Evolutionary conservation across 35 echinoderm and acorn worm genomes (phyloP).

Genomic region (Eucidaris tribuloides): DNA sequence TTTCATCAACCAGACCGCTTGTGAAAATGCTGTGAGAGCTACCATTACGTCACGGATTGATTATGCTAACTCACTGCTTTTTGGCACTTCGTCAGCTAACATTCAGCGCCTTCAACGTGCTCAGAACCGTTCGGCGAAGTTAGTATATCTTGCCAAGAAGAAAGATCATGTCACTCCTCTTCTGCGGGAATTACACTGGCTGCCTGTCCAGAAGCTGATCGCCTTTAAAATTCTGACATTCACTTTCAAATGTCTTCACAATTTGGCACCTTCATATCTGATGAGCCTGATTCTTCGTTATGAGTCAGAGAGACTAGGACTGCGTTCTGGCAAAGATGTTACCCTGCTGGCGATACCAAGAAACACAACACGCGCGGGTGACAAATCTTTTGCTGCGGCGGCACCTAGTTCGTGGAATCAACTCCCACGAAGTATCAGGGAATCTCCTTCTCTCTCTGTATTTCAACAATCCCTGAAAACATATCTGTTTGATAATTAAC

Average conservation of each 20-base stretch:
- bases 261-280: background rate
- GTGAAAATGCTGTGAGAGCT: background rate
- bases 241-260: slow-evolving; percentile 2
- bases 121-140: slow-evolving; percentile 28
- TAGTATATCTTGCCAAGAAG: background rate
- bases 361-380: too few relatives aligned
- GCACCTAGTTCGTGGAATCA: background rate
- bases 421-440: background rate
- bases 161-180: slow-evolving; percentile 16
- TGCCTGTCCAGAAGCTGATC: slow-evolving; percentile 23
- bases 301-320: too few relatives aligned
- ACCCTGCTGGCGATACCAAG: too few relatives aligned
- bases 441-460: too few relatives aligned
- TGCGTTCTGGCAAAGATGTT: too few relatives aligned
- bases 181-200: slow-evolving; percentile 21
- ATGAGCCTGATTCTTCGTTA: too few relatives aligned
- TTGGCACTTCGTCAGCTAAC: background rate
- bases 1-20: background rate
- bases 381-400: background rate
- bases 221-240: background rate
- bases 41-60: background rate
- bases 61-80: slow-evolving; percentile 13
- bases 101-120: slow-evolving; percentile 4
- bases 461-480: too few relatives aligned
- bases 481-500: too few relatives aligned